Conservation (phyloP, 2,797 vertebrate genomes). For the Lycodopsis pacificus region DNA sequence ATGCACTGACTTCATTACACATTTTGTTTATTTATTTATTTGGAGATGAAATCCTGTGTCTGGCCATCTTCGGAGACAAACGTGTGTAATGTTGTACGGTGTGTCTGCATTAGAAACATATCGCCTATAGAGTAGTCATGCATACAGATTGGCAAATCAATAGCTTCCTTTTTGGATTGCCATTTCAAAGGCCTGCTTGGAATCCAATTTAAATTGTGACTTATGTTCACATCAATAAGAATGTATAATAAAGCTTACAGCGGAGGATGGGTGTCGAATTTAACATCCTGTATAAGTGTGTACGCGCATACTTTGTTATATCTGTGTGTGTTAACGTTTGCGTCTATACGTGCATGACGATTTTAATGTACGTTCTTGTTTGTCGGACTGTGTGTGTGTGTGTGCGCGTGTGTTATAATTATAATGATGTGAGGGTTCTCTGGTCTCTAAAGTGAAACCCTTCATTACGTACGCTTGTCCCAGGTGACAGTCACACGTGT, state of each 20-base stretch:
- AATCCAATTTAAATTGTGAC: slow-evolving; percentile 57
- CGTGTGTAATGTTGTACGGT: background rate
- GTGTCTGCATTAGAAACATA: slow-evolving; percentile 30
- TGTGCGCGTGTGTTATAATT: slow-evolving; percentile 23
- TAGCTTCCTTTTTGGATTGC: slow-evolving; percentile 53
- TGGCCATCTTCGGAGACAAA: slow-evolving; percentile 1
- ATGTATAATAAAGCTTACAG: slow-evolving; percentile 33
- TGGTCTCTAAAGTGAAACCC: slow-evolving; percentile 54
- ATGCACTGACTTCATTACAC: background rate
- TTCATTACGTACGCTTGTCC: slow-evolving; percentile 47
- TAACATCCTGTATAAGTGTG: slow-evolving; percentile 22
- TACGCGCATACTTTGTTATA: background rate
- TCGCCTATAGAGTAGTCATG: slow-evolving; percentile 35
- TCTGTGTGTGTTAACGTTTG: background rate
- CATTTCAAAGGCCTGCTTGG: slow-evolving; percentile 49
- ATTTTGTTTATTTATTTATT: background rate
- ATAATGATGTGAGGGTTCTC: slow-evolving; percentile 55
- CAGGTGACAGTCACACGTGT: background rate
- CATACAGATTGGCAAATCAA: slow-evolving; percentile 66
- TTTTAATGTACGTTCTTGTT: background rate
- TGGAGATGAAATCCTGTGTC: background rate
- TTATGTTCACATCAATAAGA: slow-evolving; percentile 51
- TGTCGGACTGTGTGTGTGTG: background rate
- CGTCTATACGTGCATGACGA: background rate
- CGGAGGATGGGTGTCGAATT: slow-evolving; percentile 24